Conservation (phyloP, 2,113 vertebrate species). For the Phrynosoma blainvillii region DNA sequence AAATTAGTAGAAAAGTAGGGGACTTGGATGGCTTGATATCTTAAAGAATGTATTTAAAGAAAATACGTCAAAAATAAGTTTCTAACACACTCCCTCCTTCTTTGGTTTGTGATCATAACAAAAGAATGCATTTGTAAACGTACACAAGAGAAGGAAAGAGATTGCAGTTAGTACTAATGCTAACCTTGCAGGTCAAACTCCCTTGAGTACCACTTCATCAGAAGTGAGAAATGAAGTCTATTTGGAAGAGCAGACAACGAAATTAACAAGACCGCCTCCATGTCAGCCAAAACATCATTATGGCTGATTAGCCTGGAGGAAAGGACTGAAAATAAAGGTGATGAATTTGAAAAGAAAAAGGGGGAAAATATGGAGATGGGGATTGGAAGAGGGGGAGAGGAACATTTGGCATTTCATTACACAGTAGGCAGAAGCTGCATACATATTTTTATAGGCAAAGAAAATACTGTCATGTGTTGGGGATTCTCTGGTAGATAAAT, state of each 20-base stretch:
- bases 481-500: slow-evolving; percentile 15
- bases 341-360: slow-evolving; percentile 23
- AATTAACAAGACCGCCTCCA: slow-evolving; percentile 12
- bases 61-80: slow-evolving; percentile 1
- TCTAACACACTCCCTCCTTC: background rate
- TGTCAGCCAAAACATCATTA: slow-evolving; percentile 33
- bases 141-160: background rate
- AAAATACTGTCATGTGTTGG: background rate
- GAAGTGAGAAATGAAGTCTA: slow-evolving; percentile 23
- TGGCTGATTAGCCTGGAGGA: slow-evolving; percentile 28
- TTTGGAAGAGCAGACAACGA: background rate
- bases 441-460: slow-evolving; percentile 6
- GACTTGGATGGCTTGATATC: slow-evolving; percentile 3
- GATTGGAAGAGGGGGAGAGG: background rate
- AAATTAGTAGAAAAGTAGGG: slow-evolving; percentile 16
- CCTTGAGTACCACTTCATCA: slow-evolving; percentile 35
- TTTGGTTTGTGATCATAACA: background rate
- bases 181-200: slow-evolving; percentile 28
- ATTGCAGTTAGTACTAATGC: background rate
- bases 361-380: background rate
- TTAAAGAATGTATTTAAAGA: slow-evolving; percentile 13
- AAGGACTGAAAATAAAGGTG: slow-evolving; percentile 37
- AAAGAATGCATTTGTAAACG: background rate
- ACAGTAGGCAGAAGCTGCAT: slow-evolving; percentile 3
- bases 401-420: slow-evolving; percentile 1